Evolutionary conservation across 2,888 invertebrate genomes (phyloP).

Genomic region (Rhabditoides inermis): DNA sequence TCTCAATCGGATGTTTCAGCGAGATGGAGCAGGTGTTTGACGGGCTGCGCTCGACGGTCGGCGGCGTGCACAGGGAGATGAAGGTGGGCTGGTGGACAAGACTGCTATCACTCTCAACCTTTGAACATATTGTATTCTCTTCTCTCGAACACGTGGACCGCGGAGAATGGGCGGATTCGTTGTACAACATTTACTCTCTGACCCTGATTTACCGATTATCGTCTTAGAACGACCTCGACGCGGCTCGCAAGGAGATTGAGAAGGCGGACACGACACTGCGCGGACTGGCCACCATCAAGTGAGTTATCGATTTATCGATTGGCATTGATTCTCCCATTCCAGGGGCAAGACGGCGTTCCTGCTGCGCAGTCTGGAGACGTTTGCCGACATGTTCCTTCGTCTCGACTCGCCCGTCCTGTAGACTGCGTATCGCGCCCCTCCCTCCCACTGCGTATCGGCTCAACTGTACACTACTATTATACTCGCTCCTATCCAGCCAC

Average conservation of each 20-base stretch:
- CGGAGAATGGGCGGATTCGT: no score
- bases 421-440: neutral
- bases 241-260: slow-evolving; percentile 25
- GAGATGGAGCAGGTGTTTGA: slow-evolving; percentile 46
- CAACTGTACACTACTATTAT: neutral
- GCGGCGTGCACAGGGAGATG: slow-evolving; percentile 47
- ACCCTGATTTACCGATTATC: neutral
- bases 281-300: slow-evolving; percentile 41
- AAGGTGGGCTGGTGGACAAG: slow-evolving; percentile 23
- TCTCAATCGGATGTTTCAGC: slow-evolving; percentile 11
- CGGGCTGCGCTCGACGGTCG: slow-evolving; percentile 40
- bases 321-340: no score
- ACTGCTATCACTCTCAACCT: neutral
- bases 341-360: slow-evolving; percentile 47
- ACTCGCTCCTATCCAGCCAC: neutral
- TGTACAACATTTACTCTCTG: neutral
- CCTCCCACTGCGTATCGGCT: neutral
- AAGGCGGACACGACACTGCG: slow-evolving; percentile 37
- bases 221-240: slow-evolving; percentile 6
- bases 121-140: neutral
- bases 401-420: slow-evolving; percentile 31
- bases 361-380: slow-evolving; percentile 41
- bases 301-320: slow-evolving; percentile 2
- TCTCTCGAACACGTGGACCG: neutral
- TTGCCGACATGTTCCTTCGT: slow-evolving; percentile 36